Evolutionary conservation across 2,797 vertebrate species (phyloP), one percentile per base, ranked within the genome.

Genomic region (Anabacerthia variegaticeps): DNA sequence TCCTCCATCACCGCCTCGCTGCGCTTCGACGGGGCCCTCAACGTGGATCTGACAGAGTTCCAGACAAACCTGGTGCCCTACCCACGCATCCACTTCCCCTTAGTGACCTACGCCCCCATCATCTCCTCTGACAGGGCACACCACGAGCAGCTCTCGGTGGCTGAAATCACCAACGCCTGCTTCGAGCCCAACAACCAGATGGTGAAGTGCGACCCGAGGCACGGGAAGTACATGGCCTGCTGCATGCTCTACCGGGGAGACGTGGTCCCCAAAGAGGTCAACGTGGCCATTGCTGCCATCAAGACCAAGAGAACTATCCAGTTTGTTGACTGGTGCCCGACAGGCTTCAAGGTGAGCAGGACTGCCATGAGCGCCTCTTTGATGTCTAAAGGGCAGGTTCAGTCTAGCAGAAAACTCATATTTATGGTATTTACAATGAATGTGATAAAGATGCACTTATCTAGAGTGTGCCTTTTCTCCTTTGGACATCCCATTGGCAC

Each of bases 211-310:
- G 98, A 98, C 85, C 98, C 98, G 0, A 85, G 98, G 2, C 96
- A 95, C 0, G 94, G 97, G 34, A 97, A 97, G 61, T 99, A 99
- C 97, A 99, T 99, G 99, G 99, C 99, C 20, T 99, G 99, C 96
- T 99, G 99, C 73, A 97, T 99, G 98, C 98, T 99, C 39, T 99
- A 99, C 95, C 98, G 99, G 0, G 99, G 99, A 0, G 98, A 99
- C 0, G 98, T 99, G 2, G 98, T 99, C 4, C 99, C 99, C 73
- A 99, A 99, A 95, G 99, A 99, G 1, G 99, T 99, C 61, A 99
- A 99, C 2, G 97, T 98, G 0, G 99, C 99, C 34, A 99, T 99
- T 12, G 98, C 98, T 1, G 98, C 97, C 69, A 99, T 99, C 93
- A 99, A 99, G 97, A 98, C 98, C 62, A 98, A 98, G 32, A 98